Conservation (phyloP, 2,888 invertebrate genomes). For the Linhomoeus sp. region DNA sequence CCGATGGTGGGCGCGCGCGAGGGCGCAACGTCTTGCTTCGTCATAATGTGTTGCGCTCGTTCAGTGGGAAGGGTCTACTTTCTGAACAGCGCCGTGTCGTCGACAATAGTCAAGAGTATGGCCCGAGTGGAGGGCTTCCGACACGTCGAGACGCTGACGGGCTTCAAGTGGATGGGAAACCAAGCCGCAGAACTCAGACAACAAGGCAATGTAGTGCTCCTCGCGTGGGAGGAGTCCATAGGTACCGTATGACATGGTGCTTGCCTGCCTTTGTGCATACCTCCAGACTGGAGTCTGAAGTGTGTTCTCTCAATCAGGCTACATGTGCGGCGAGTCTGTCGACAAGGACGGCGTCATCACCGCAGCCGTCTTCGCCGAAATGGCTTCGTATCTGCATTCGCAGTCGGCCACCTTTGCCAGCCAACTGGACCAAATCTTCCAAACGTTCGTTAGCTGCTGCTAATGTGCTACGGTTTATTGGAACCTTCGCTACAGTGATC, state of each 20-base stretch:
- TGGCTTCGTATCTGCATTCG: slow-evolving; percentile 45
- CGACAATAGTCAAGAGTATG: slow-evolving; percentile 69
- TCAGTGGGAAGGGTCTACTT: slow-evolving; percentile 47
- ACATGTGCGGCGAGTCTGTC: slow-evolving; percentile 46
- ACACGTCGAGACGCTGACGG: slow-evolving; percentile 65
- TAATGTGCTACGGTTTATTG: too few relatives aligned
- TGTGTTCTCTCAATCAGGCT: too few relatives aligned
- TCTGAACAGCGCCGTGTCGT: slow-evolving; percentile 83
- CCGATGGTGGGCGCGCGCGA: slow-evolving; percentile 8
- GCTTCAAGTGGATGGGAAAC: slow-evolving; percentile 99
- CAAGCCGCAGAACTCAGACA: slow-evolving; percentile 48
- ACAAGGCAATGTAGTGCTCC: slow-evolving; percentile 54
- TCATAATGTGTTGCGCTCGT: too few relatives aligned
- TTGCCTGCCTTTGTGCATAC: too few relatives aligned
- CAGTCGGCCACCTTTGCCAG: slow-evolving; percentile 33
- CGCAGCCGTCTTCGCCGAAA: slow-evolving; percentile 53
- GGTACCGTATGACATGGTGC: too few relatives aligned
- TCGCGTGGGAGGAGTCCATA: slow-evolving; percentile 95
- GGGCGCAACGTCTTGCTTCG: too few relatives aligned
- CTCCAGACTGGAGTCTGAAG: too few relatives aligned
- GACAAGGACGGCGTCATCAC: slow-evolving; percentile 94
- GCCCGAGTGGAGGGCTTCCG: slow-evolving; percentile 45
- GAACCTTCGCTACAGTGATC: too few relatives aligned
- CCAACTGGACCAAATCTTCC: slow-evolving; percentile 52
- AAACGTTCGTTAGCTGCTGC: slow-evolving; percentile 36